Conservation (phyloP, 2,113 vertebrate genomes). For the Albula goreensis region DNA sequence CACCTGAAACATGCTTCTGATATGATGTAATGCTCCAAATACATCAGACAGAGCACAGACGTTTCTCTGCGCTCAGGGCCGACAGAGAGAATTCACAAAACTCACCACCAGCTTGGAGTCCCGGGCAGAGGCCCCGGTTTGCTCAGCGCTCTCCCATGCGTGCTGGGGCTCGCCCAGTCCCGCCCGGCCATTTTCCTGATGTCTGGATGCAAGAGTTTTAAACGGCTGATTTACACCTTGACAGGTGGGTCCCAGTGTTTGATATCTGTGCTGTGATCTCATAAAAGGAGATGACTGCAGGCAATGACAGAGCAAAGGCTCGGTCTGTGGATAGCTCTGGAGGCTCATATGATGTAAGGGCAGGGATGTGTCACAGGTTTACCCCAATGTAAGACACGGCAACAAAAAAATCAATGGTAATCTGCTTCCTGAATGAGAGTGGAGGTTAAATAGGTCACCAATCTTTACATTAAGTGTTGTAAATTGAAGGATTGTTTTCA, state of each 20-base stretch:
- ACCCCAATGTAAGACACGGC: no score
- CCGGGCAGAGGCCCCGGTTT: background rate
- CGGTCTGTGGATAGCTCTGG: background rate
- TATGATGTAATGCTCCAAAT: background rate
- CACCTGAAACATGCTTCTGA: background rate
- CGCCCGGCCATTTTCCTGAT: constrained; percentile 28
- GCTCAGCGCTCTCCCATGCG: background rate
- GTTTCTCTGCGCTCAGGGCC: background rate
- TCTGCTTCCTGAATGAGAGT: background rate
- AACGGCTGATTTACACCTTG: constrained; percentile 20
- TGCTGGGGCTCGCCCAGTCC: constrained; percentile 28
- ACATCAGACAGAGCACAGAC: background rate
- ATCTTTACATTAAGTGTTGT: background rate
- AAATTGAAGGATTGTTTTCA: background rate
- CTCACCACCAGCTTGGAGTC: background rate
- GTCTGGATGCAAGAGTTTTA: constrained; percentile 27
- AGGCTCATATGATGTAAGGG: background rate
- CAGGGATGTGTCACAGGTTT: background rate
- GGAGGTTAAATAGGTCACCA: background rate
- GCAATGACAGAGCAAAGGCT: background rate
- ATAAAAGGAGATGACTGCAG: constrained; percentile 15
- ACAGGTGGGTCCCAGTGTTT: constrained; percentile 12
- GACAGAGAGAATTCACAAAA: background rate
- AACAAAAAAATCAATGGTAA: background rate
- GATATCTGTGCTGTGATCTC: constrained; percentile 27